Conservation (phyloP, 2,888 invertebrate species). For the Perdita meconis region DNA sequence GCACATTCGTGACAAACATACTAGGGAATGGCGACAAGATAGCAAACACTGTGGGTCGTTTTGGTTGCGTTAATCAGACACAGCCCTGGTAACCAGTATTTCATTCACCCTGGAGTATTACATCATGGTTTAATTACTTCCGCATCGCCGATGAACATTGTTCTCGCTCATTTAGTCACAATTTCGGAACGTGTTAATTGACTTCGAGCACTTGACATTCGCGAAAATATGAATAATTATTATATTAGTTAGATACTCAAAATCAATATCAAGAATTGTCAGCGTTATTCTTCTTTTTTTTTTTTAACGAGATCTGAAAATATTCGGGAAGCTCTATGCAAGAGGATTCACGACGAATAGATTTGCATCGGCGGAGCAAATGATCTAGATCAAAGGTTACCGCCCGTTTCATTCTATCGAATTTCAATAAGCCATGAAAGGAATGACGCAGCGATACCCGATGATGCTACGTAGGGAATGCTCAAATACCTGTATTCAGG, state of each 20-base stretch:
- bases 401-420: conserved; percentile 36
- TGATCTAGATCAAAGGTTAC: conserved; percentile 3
- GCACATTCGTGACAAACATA: conserved; percentile 10
- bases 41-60: conserved; percentile 20
- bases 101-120: conserved; percentile 21
- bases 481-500: conserved; percentile 39
- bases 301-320: no score
- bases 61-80: conserved; percentile 30
- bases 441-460: conserved; percentile 28
- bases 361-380: conserved; percentile 11
- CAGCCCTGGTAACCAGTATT: neutral
- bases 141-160: no score
- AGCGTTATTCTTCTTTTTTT: no score
- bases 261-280: no score
- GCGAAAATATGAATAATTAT: no score
- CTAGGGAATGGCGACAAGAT: conserved; percentile 28
- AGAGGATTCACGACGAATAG: neutral
- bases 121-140: no score
- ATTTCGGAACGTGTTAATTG: no score
- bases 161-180: no score
- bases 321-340: no score
- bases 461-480: conserved; percentile 39
- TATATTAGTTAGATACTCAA: no score
- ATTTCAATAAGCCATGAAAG: conserved; percentile 47
- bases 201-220: no score